A percentile compares a stretch with the other conserved stretches of the same genome.
Evolutionary conservation across 2,888 invertebrate species (phyloP).

Genomic region (Lepas anatifera): DNA sequence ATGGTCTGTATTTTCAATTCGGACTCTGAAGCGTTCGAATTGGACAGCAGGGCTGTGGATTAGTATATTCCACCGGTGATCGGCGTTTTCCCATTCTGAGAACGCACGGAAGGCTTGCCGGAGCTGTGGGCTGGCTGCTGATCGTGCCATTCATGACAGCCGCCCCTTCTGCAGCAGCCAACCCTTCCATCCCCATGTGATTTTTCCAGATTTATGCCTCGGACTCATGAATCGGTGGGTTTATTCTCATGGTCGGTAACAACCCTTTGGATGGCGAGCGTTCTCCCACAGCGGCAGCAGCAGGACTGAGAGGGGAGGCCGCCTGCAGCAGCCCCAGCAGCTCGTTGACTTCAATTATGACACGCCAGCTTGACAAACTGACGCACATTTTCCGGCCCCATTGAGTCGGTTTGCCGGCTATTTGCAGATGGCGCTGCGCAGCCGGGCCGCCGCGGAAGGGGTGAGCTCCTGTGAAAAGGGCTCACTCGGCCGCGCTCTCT

Average conservation of each 20-base stretch:
- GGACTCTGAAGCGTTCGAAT: too few relatives aligned
- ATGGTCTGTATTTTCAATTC: too few relatives aligned
- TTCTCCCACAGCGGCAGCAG: neutral
- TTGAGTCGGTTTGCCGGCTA: neutral
- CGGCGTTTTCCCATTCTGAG: too few relatives aligned
- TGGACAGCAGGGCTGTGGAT: too few relatives aligned
- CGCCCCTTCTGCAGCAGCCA: too few relatives aligned
- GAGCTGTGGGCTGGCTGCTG: too few relatives aligned
- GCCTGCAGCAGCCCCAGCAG: neutral
- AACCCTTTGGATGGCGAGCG: neutral
- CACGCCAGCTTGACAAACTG: neutral
- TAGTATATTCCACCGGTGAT: too few relatives aligned
- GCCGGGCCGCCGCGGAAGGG: neutral
- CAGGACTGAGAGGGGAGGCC: neutral
- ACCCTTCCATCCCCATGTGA: too few relatives aligned
- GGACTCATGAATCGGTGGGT: neutral
- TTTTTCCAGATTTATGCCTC: neutral
- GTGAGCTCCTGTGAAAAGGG: neutral
- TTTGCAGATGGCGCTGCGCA: neutral
- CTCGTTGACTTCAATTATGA: slow-evolving; percentile 10
- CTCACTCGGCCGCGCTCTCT: too few relatives aligned
- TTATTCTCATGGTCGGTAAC: neutral
- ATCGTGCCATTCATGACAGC: too few relatives aligned
- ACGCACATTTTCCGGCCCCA: neutral
- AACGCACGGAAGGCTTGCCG: too few relatives aligned